phyloP scores from a whole-genome alignment of 2,797 vertebrate genomes.

The Anguilla marmorata region DNA sequence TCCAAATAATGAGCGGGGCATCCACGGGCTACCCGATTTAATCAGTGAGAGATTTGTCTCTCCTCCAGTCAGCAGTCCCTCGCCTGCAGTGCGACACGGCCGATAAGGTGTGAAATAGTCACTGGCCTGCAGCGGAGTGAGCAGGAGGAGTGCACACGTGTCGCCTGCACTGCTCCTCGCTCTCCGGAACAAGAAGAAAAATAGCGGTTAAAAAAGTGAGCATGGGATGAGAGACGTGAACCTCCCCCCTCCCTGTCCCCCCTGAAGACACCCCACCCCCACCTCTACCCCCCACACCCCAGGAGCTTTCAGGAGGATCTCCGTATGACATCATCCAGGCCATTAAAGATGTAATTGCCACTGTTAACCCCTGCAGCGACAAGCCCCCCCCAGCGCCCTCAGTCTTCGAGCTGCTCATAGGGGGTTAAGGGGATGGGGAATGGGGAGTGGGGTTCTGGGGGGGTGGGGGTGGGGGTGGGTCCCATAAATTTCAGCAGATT shows the following conservation, averaged over 20 bases:
- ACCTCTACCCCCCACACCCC: not conserved
- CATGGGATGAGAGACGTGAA: not conserved
- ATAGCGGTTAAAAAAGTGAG: not conserved
- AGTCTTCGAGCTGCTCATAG: not conserved
- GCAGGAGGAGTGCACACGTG: not conserved
- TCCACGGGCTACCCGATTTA: not conserved
- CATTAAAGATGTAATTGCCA: constrained; percentile 21
- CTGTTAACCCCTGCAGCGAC: constrained; percentile 10
- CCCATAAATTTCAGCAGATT: constrained; percentile 4
- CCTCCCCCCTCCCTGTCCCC: not conserved
- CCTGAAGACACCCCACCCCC: not conserved
- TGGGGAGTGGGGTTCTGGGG: not conserved
- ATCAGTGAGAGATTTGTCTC: not conserved
- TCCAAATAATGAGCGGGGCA: too few relatives aligned
- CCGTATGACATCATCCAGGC: constrained; percentile 5
- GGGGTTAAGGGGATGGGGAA: not conserved
- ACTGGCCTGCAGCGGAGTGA: not conserved
- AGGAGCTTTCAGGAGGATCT: not conserved
- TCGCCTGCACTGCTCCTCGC: not conserved
- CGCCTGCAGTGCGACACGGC: not conserved
- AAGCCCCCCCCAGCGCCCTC: not conserved
- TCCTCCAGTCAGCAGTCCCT: not conserved
- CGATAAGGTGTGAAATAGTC: not conserved
- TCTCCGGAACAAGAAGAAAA: not conserved
- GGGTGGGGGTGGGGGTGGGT: not conserved